These are phyloP conservation scores for Xiphias gladius DNA, from an alignment of 2,113 vertebrate species.

Conservation along the genomic window DNA sequence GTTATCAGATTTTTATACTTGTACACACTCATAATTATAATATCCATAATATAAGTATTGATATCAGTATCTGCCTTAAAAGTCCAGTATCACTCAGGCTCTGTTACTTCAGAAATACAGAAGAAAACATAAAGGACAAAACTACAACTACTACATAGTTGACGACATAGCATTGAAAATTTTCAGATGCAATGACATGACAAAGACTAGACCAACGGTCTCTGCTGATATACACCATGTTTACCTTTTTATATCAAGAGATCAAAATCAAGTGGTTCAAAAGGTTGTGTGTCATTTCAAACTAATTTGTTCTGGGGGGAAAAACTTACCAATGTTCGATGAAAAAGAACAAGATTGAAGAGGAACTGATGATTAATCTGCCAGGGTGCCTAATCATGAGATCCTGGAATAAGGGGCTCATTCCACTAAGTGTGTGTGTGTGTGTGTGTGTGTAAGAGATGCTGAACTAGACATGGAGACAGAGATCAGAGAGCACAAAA, in stretches of 20 bases:
- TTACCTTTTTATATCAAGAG: slow-evolving; percentile 20
- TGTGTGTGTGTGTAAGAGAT: slow-evolving; percentile 18
- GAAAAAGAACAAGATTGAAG: slow-evolving; percentile 45
- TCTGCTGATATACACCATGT: neutral
- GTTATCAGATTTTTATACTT: neutral
- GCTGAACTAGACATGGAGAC: slow-evolving; percentile 11
- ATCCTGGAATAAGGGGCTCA: slow-evolving; percentile 27
- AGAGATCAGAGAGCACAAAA: slow-evolving; percentile 64
- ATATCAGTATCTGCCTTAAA: neutral
- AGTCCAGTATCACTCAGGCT: too few species aligned
- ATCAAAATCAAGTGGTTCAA: slow-evolving; percentile 39
- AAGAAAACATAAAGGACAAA: too few species aligned
- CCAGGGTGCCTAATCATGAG: slow-evolving; percentile 58
- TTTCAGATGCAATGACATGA: neutral
- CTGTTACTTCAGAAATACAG: neutral
- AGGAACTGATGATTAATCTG: slow-evolving; percentile 61
- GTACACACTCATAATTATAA: neutral
- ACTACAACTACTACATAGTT: neutral
- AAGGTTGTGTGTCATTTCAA: slow-evolving; percentile 47
- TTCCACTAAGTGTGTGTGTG: neutral
- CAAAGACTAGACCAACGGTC: neutral
- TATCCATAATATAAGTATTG: neutral
- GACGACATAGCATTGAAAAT: neutral
- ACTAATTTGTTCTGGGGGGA: slow-evolving; percentile 40
- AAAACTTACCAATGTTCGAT: slow-evolving; percentile 19